Evolutionary conservation across 2,113 vertebrate species (phyloP), one percentile per base, ranked within the genome.

Genomic region (Polypterus bichir): DNA sequence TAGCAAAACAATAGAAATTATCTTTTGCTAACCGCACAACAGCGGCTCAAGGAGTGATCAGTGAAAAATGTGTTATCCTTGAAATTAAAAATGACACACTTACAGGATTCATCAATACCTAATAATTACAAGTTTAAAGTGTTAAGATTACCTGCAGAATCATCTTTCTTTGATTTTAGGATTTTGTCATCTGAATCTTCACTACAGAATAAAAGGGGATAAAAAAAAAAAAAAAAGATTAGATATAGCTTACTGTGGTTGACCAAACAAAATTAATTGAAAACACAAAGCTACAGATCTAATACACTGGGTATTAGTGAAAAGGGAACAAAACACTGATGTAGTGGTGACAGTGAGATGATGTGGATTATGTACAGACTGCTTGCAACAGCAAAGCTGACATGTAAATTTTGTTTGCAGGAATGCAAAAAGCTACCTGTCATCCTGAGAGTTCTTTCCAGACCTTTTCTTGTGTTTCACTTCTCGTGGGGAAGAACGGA

Each of bases 171-270:
- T 65, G 90, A 75, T 87, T 98, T 98, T 74, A 92, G 78, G 65
- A 93, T 83, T 81, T 98, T 97, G 3, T 97, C 94, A 77, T 98
- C 96, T 8, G 94, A 97, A 63, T 97, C 94, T 77, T 98, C 96
- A 72, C 96, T 98, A 73, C 8, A 84, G 77, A 46, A 1, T 4
- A 66, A 61, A 0, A 63, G 59, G 51, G 61, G 49, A 8, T 83
- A 77, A 46, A 1, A 4, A 66, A 61, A 54, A 46, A 62, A 48
- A 65, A 0, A 63, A 60, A 52, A 62, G 49, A 4, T 62, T 57
- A 58, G 10, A 49, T 7, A 60, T 9, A 49, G 48, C 6, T 6
- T 2, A 51, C 56, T 7, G n/a, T 9, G 53, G 5, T 54, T 54
- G 3, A 9, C 53, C 27, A 27, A 27, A 27, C 27, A 27, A 27